Conservation (phyloP, 2,797 vertebrate genomes). For the Bradypus variegatus region DNA sequence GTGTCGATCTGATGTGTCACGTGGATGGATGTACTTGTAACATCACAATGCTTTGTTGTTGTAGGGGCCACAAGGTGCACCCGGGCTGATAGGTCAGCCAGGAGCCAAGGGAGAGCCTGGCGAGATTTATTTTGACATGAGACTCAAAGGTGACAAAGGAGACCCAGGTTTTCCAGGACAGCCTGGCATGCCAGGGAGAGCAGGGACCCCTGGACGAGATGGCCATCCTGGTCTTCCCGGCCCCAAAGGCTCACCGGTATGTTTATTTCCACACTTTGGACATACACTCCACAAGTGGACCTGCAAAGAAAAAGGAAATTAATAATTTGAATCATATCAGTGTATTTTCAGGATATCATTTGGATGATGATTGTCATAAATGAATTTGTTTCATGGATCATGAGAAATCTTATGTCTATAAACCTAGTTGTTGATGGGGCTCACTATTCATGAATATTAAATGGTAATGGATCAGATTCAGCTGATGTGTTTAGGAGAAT, state of each 20-base stretch:
- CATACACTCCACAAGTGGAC: accelerated
- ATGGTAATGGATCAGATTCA: not conserved
- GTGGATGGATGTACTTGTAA: not conserved
- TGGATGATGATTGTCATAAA: not conserved
- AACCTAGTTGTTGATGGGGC: too few relatives aligned
- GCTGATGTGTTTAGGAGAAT: not conserved
- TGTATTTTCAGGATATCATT: not conserved
- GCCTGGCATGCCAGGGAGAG: slow-evolving; percentile 80
- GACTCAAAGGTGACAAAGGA: slow-evolving; percentile 92
- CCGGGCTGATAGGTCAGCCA: slow-evolving; percentile 85
- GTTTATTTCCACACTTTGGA: slow-evolving; percentile 42
- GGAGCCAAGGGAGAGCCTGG: slow-evolving; percentile 94
- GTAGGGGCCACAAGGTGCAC: slow-evolving; percentile 81
- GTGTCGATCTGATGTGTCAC: too few relatives aligned
- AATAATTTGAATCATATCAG: accelerated
- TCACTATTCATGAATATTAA: not conserved
- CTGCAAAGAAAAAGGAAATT: too few relatives aligned
- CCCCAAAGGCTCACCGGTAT: slow-evolving; percentile 87
- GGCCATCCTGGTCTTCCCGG: slow-evolving; percentile 84
- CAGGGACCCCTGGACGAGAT: slow-evolving; percentile 85
- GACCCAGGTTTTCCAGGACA: slow-evolving; percentile 79
- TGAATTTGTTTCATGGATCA: not conserved
- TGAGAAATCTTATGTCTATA: not conserved
- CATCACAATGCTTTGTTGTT: slow-evolving; percentile 48
- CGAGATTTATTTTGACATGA: slow-evolving; percentile 79